Conservation (phyloP, 2,888 invertebrate genomes). For the Leucophenga maculata region DNA sequence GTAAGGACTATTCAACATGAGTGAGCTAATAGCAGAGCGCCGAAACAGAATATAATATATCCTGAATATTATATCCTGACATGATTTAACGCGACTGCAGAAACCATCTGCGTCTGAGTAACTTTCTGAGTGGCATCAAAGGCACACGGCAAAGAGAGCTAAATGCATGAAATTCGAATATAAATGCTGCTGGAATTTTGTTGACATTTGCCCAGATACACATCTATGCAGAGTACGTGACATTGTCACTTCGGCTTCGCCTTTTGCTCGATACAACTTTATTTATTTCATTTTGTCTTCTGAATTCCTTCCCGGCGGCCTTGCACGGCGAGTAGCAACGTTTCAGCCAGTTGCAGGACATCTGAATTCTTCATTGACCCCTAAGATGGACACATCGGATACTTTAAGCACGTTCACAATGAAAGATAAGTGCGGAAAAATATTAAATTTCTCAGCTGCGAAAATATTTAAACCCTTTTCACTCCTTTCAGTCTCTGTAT, state of each 20-base stretch:
- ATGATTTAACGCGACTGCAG: no score
- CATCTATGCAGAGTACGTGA: constrained; percentile 27
- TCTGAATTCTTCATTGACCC: constrained; percentile 14
- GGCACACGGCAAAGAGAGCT: not conserved
- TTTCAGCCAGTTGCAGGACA: not conserved
- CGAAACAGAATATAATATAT: no score
- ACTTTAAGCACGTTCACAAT: constrained; percentile 33
- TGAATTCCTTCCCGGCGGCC: not conserved
- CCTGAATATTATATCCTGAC: no score
- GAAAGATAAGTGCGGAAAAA: not conserved
- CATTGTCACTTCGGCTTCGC: constrained; percentile 22
- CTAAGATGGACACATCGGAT: constrained; percentile 32
- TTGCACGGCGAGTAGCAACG: not conserved
- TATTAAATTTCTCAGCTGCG: not conserved
- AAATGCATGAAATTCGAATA: constrained; percentile 2
- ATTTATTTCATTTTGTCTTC: not conserved
- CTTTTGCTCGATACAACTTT: not conserved
- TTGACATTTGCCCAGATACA: constrained; percentile 9
- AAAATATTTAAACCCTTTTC: constrained; percentile 29
- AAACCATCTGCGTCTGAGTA: not conserved
- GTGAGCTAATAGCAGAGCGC: no score
- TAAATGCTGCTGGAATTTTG: constrained; percentile 2
- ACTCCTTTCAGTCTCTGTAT: not conserved
- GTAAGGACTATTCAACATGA: no score
- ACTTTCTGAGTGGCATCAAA: not conserved